Evolutionary conservation across 2,113 vertebrate genomes (phyloP).

Genomic region (Dunckerocampus dactyliophorus): DNA sequence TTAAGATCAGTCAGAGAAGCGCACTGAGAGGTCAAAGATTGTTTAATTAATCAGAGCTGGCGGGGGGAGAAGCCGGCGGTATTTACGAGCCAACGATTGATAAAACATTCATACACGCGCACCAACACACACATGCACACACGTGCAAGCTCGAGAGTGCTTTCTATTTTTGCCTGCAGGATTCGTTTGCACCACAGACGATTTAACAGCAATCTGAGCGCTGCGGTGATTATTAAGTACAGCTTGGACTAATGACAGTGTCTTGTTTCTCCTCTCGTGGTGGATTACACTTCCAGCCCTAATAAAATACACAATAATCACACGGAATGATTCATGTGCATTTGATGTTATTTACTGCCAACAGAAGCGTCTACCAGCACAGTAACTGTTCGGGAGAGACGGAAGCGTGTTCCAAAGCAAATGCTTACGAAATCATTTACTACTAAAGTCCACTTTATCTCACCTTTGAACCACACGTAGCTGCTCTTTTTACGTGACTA

Average conservation of each 20-base stretch:
- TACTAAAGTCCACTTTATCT: too few species aligned
- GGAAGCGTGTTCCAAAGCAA: too few species aligned
- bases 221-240: slow-evolving; percentile 47
- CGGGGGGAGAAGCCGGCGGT: slow-evolving; percentile 14
- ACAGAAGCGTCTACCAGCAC: too few species aligned
- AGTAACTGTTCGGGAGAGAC: too few species aligned
- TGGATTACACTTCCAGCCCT: slow-evolving; percentile 13
- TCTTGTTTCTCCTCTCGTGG: slow-evolving; percentile 22
- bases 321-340: not conserved
- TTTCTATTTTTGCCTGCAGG: slow-evolving; percentile 37
- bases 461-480: too few species aligned
- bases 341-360: slow-evolving; percentile 15
- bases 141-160: slow-evolving; percentile 26
- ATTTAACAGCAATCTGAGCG: slow-evolving; percentile 56
- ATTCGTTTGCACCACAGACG: slow-evolving; percentile 47
- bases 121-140: slow-evolving; percentile 7
- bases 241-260: slow-evolving; percentile 25
- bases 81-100: slow-evolving; percentile 25
- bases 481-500: too few species aligned
- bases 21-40: slow-evolving; percentile 46
- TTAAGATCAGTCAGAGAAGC: slow-evolving; percentile 23
- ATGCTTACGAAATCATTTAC: too few species aligned
- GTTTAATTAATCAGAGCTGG: slow-evolving; percentile 50
- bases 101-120: slow-evolving; percentile 28
- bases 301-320: not conserved